Conservation (phyloP, 2,888 invertebrate species). For the Drosophila fungiperda region DNA sequence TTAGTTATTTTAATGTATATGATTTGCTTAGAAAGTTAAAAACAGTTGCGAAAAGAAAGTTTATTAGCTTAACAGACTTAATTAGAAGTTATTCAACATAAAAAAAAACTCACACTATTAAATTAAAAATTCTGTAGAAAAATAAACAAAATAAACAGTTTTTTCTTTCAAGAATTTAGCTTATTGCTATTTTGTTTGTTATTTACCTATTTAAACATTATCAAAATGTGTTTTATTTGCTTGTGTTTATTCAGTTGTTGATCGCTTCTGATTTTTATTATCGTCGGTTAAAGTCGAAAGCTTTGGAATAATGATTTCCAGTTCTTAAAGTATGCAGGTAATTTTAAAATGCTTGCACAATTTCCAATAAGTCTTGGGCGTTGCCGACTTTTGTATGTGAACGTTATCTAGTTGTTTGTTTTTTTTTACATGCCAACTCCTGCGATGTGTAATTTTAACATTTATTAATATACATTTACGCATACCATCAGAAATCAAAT, state of each 20-base stretch:
- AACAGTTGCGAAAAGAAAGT: conserved; percentile 28
- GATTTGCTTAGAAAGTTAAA: conserved; percentile 30
- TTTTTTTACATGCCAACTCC: not conserved
- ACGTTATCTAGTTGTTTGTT: not conserved
- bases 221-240: conserved; percentile 7
- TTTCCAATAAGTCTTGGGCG: not conserved
- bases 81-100: conserved; percentile 10
- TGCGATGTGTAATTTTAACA: conserved; percentile 18
- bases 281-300: not conserved
- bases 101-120: not conserved
- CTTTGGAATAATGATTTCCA: not conserved
- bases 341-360: not conserved
- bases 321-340: not conserved
- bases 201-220: conserved; percentile 2
- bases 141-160: not conserved
- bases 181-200: conserved; percentile 20
- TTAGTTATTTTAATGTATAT: conserved; percentile 16
- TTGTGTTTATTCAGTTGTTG: conserved; percentile 10
- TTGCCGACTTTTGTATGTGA: not conserved
- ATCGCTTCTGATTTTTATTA: not conserved
- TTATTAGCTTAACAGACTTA: conserved; percentile 11
- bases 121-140: conserved; percentile 4
- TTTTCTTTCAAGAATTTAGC: not conserved
- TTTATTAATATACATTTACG: not conserved
- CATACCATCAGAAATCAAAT: not conserved